Conservation (phyloP, 2,113 vertebrate species). For the Atractosteus spatula region DNA sequence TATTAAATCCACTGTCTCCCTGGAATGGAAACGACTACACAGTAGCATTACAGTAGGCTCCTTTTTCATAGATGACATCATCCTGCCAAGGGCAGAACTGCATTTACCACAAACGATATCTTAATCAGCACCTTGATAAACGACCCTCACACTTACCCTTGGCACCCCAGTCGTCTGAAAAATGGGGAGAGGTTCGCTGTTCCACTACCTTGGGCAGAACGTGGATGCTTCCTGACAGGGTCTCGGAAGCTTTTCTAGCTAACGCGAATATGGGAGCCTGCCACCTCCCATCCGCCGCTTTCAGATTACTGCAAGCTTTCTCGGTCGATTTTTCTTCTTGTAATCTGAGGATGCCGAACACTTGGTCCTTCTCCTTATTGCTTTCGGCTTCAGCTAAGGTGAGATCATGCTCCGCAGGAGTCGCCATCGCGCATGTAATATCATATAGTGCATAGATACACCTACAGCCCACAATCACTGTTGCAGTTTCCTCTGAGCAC, state of each 20-base stretch:
- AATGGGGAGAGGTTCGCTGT: constrained; percentile 50
- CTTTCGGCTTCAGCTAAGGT: constrained; percentile 61
- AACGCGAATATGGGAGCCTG: constrained; percentile 75
- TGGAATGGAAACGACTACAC: neutral
- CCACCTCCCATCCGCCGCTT: constrained; percentile 67
- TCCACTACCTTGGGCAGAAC: constrained; percentile 71
- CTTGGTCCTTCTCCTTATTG: constrained; percentile 62
- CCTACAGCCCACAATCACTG: constrained; percentile 38
- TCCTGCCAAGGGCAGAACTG: neutral
- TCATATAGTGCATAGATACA: constrained; percentile 24
- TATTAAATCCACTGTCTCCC: too few relatives aligned
- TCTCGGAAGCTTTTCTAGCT: constrained; percentile 75
- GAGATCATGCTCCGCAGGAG: constrained; percentile 68
- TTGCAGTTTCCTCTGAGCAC: constrained; percentile 22
- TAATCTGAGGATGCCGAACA: constrained; percentile 68
- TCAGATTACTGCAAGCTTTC: constrained; percentile 42
- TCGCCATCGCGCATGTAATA: constrained; percentile 57
- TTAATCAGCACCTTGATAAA: neutral
- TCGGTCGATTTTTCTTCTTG: constrained; percentile 66
- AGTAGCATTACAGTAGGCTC: neutral
- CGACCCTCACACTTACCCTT: constrained; percentile 52
- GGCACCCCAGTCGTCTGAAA: constrained; percentile 62
- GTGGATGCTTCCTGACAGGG: constrained; percentile 71
- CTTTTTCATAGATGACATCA: constrained; percentile 1
- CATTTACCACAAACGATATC: neutral